phyloP scores from a whole-genome alignment of 2,113 vertebrate genomes.

The Xiphophorus maculatus region DNA sequence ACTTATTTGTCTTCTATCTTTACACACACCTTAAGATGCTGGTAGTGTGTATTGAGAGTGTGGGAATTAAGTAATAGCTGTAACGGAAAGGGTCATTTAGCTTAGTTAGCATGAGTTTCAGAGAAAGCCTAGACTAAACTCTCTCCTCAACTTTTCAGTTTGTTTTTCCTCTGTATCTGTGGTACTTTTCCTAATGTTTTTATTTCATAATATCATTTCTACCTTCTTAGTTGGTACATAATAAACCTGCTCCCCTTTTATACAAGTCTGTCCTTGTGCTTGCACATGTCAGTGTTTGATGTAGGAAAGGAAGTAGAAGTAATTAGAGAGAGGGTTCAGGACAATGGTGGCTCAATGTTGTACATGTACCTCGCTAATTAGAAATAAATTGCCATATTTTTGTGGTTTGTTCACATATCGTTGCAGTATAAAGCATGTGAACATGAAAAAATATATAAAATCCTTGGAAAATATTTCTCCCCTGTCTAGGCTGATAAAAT shows the following conservation, averaged over 20 bases:
- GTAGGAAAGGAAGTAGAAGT: constrained; percentile 1
- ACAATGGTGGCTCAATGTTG: constrained; percentile 7
- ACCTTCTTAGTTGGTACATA: no score
- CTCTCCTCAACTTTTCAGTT: not conserved
- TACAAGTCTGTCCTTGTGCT: no score
- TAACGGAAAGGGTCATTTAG: constrained; percentile 53
- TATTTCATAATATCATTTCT: constrained; percentile 3
- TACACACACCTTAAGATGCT: constrained; percentile 21
- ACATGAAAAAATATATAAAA: not conserved
- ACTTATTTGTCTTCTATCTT: constrained; percentile 13
- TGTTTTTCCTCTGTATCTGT: not conserved
- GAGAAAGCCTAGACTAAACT: constrained; percentile 7
- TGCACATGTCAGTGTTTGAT: not conserved
- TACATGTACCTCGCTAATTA: no score
- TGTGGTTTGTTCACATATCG: not conserved
- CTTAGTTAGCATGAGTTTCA: constrained; percentile 51
- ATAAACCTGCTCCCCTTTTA: not conserved
- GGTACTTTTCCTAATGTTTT: not conserved
- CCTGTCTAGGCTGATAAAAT: not conserved
- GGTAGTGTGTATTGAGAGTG: constrained; percentile 42
- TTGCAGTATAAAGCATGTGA: not conserved
- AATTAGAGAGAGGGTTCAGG: constrained; percentile 2
- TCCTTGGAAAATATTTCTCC: not conserved
- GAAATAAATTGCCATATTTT: not conserved
- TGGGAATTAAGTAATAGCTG: constrained; percentile 48